These are phyloP conservation scores for Crotophaga sulcirostris DNA, from an alignment of 2,113 vertebrate species.

Conservation along the genomic window DNA sequence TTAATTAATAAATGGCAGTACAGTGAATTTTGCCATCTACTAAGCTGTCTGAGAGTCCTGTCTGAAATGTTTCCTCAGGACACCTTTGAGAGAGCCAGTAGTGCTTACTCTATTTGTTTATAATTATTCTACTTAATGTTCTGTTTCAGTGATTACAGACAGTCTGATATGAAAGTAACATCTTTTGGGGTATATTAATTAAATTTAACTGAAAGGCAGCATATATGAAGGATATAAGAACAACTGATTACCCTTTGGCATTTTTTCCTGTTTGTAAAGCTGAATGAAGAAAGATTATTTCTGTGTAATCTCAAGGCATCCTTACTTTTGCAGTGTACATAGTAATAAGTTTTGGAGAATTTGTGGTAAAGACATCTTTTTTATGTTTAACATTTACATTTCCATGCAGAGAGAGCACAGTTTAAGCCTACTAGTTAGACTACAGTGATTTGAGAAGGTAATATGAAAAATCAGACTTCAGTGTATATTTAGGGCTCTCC, in stretches of 20 bases:
- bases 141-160: not conserved
- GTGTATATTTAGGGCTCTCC: not conserved
- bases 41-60: not conserved
- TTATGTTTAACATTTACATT: not conserved
- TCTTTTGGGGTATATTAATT: not conserved
- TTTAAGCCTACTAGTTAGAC: not conserved
- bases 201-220: not conserved
- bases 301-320: not conserved
- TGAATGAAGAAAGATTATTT: not conserved
- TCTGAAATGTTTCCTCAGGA: not conserved
- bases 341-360: not conserved
- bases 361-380: not conserved
- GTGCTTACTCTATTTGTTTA: not conserved
- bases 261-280: not conserved
- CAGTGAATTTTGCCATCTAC: slow-evolving; percentile 38
- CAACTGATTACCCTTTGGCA: not conserved
- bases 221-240: not conserved
- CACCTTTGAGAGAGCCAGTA: not conserved
- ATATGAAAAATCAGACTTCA: not conserved
- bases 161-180: not conserved
- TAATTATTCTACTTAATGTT: not conserved
- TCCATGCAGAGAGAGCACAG: not conserved
- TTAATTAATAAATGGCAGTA: not conserved
- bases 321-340: not conserved
- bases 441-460: not conserved